phyloP scores from a whole-genome alignment of 2,113 vertebrate species.

The Cebidichthys violaceus region DNA sequence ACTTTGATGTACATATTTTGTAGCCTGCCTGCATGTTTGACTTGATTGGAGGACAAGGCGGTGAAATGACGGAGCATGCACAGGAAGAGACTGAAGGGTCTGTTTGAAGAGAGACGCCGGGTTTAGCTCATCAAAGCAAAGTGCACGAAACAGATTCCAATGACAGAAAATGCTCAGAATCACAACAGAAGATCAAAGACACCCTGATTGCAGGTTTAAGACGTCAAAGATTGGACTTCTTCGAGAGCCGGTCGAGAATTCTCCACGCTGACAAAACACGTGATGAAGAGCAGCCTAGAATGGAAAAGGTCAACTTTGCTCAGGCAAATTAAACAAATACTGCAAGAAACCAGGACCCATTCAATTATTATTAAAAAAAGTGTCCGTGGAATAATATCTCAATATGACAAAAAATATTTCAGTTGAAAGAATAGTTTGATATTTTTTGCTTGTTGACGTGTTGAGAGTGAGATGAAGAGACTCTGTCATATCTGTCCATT shows the following conservation, averaged over 20 bases:
- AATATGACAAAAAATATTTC: background rate
- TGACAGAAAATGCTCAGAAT: constrained; percentile 17
- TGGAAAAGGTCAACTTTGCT: background rate
- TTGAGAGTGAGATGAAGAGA: background rate
- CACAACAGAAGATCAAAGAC: constrained; percentile 41
- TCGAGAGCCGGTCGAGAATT: background rate
- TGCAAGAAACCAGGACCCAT: no score
- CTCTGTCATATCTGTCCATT: background rate
- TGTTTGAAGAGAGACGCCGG: constrained; percentile 2
- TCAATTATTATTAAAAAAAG: no score
- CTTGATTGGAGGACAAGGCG: background rate
- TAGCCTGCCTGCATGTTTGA: background rate
- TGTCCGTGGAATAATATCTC: background rate
- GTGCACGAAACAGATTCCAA: constrained; percentile 24
- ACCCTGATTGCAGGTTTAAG: constrained; percentile 22
- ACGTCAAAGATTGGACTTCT: constrained; percentile 15
- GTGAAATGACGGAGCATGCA: background rate
- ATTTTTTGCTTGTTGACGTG: background rate
- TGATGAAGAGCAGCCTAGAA: background rate
- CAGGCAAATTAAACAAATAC: background rate
- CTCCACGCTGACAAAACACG: background rate
- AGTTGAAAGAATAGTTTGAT: background rate
- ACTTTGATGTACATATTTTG: constrained; percentile 34
- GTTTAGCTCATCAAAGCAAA: constrained; percentile 37
- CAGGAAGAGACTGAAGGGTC: background rate